A percentile compares a stretch with the other conserved stretches of the same genome.
phyloP scores from a whole-genome alignment of 2,797 vertebrate genomes.

The Urophycis tenuis region DNA sequence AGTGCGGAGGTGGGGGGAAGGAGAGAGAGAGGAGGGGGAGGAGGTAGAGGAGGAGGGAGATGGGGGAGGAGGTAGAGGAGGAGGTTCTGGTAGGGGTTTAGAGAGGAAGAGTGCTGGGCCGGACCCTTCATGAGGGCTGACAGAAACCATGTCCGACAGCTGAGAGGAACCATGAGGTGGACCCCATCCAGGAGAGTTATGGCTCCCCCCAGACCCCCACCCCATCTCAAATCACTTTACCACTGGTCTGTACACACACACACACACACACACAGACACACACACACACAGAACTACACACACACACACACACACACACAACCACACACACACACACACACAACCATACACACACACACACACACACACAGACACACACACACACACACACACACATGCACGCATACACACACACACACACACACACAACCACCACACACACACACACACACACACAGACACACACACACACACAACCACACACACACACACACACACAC shows the following conservation, averaged over 20 bases:
- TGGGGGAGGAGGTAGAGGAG: conserved; percentile 1
- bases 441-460: conserved; percentile 13
- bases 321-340: conserved; percentile 14
- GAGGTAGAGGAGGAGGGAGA: conserved; percentile 5
- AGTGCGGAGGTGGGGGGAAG: conserved; percentile 5
- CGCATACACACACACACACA: too few species aligned
- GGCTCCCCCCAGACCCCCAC: conserved; percentile 25
- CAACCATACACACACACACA: too few species aligned
- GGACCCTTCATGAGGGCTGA: conserved; percentile 56
- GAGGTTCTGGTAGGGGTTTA: neutral
- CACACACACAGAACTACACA: too few species aligned
- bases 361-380: too few species aligned
- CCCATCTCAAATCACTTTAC: conserved; percentile 59
- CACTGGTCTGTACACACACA: conserved; percentile 40
- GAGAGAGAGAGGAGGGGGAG: neutral
- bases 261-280: too few species aligned
- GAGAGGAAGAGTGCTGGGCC: conserved; percentile 40
- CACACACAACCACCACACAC: too few species aligned
- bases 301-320: too few species aligned
- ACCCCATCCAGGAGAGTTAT: conserved; percentile 73
- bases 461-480: too few species aligned
- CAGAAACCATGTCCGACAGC: conserved; percentile 70
- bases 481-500: too few species aligned
- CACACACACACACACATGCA: too few species aligned
- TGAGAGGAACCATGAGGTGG: conserved; percentile 55